A percentile compares a stretch with the other conserved stretches of the same genome.
Evolutionary conservation across 2,113 vertebrate genomes (phyloP).

Genomic region (Formicarius rufipectus): DNA sequence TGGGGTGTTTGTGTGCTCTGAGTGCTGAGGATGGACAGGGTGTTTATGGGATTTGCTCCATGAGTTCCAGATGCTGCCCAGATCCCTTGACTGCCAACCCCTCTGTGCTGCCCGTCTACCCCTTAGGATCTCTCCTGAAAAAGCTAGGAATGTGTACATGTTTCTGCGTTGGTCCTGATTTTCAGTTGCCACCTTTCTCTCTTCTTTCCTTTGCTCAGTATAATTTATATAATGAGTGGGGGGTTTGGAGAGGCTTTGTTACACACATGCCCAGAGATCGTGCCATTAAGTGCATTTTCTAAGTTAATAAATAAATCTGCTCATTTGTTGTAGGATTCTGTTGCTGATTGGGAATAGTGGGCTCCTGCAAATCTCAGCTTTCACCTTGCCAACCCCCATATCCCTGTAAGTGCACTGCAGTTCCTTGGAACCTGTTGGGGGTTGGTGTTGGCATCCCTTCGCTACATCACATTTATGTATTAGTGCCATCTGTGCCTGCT

Average conservation of each 20-base stretch:
- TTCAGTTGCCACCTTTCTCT: not conserved
- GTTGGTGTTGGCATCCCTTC: conserved; percentile 89
- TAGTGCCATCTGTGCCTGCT: conserved; percentile 98
- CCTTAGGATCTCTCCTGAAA: not conserved
- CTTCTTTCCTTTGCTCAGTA: not conserved
- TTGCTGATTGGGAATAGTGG: conserved; percentile 74
- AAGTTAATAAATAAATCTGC: conserved; percentile 68
- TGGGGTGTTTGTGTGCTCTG: not conserved
- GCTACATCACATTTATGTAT: conserved; percentile 99
- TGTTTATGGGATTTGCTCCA: not conserved
- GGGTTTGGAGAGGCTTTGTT: not conserved
- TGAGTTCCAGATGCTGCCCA: not conserved
- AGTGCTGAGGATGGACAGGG: not conserved
- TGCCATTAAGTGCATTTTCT: conserved; percentile 33
- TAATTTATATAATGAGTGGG: not conserved
- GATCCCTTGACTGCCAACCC: not conserved
- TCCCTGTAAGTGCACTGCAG: conserved; percentile 86
- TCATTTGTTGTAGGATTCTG: conserved; percentile 67
- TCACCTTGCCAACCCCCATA: conserved; percentile 81
- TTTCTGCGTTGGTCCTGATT: not conserved
- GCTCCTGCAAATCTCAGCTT: conserved; percentile 71
- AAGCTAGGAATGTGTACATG: rapidly evolving
- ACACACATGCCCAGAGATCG: not conserved
- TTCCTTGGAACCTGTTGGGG: conserved; percentile 91
- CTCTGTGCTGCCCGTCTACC: not conserved